Percentiles rank a stretch among this genome's conserved stretches.
These are phyloP conservation scores for Gortyna flavago DNA, from an alignment of 2,888 invertebrate species.

Conservation along the genomic window DNA sequence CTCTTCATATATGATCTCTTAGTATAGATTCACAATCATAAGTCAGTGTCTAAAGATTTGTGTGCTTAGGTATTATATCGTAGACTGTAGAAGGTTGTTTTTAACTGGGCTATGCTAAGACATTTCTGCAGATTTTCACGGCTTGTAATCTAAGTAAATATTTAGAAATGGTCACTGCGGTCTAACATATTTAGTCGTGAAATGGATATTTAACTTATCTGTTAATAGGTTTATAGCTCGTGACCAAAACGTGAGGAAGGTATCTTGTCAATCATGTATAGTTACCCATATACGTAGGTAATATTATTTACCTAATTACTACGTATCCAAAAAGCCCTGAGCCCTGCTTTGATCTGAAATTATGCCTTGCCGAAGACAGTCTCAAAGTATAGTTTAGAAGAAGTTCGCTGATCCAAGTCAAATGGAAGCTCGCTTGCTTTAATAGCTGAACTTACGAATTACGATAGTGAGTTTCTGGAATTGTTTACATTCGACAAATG, in stretches of 20 bases:
- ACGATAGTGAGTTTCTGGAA: background rate
- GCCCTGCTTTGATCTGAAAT: background rate
- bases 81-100: background rate
- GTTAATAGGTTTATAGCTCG: constrained; percentile 8
- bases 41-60: background rate
- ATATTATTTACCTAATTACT: constrained; percentile 8
- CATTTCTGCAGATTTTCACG: background rate
- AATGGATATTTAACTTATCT: constrained; percentile 7
- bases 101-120: background rate
- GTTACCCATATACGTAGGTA: background rate
- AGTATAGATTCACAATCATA: background rate
- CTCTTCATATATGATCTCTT: background rate
- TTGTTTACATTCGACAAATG: background rate
- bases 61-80: background rate
- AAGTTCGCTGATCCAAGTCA: background rate
- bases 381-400: background rate
- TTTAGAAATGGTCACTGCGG: background rate
- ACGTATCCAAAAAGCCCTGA: background rate
- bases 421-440: background rate
- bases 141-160: background rate
- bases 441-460: background rate
- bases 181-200: background rate
- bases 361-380: background rate
- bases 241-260: constrained; percentile 2
- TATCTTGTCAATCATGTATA: background rate